Evolutionary conservation across 2,113 vertebrate species (phyloP).

Genomic region (Sinocyclocheilus grahami): DNA sequence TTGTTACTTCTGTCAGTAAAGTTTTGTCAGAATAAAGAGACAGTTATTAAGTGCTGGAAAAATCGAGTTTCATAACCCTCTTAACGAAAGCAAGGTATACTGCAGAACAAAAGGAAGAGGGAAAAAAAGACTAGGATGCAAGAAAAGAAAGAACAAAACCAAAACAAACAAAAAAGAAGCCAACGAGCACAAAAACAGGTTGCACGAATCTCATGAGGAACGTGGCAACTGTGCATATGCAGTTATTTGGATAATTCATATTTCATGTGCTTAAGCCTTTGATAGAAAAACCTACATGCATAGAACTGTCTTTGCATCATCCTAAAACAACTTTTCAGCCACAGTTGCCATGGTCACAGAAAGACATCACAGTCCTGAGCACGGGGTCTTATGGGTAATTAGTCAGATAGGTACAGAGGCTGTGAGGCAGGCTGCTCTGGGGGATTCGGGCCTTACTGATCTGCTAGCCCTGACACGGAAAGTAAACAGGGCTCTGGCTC

Average conservation of each 20-base stretch:
- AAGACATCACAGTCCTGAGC: constrained; percentile 9
- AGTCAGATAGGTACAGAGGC: constrained; percentile 11
- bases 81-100: not conserved
- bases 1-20: constrained; percentile 1
- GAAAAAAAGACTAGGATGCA: not conserved
- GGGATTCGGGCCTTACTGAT: constrained; percentile 17
- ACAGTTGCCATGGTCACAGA: constrained; percentile 19
- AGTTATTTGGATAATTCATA: constrained; percentile 28
- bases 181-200: constrained; percentile 34
- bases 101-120: not conserved
- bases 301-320: constrained; percentile 29
- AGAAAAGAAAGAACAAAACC: constrained; percentile 22
- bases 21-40: not conserved
- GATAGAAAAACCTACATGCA: not conserved
- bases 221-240: constrained; percentile 24
- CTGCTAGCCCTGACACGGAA: constrained; percentile 19
- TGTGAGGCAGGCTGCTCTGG: not conserved
- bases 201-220: constrained; percentile 22
- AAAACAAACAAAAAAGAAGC: constrained; percentile 22
- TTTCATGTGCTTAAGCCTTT: constrained; percentile 30
- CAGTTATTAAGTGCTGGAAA: constrained; percentile 25
- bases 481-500: constrained; percentile 34
- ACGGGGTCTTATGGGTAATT: constrained; percentile 33
- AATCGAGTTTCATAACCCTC: not conserved
- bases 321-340: constrained; percentile 5